Evolutionary conservation across 2,113 vertebrate species (phyloP), one percentile per base, ranked within the genome.

Genomic region (Bostrychus sinensis): DNA sequence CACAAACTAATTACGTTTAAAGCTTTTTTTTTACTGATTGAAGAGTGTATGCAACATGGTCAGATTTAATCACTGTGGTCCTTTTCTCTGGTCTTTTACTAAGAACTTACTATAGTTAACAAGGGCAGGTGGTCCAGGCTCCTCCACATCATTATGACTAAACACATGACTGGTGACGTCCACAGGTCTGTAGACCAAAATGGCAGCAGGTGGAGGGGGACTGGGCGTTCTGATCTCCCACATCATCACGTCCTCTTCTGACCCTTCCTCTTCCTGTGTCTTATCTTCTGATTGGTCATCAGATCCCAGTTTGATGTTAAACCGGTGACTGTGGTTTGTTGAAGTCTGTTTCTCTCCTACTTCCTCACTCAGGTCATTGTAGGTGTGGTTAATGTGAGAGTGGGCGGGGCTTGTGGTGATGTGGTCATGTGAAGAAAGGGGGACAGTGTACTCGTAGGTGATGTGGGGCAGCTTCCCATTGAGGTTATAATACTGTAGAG

Each of bases 391-490:
- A 1, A 78, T 60, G 0, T 25, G 48, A 11, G 64, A 30, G 26
- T 30, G 23, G 11, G 46, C 12, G 12, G 64, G 20, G 8, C 84
- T 83, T 1, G 13, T 8, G 0, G 65, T 26, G 46, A 69, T 67
- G 62, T 88, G 88, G 41, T 78, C 71, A 20, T 62, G 73, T 7
- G 80, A 76, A 1, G 32, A 3, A 28, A 70, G 77, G 14, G 94
- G 94, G n/a, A 94, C 83, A 0, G 95, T 96, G 87, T 93, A 96
- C 82, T 96, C 94, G 0, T 94, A 96, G 5, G 94, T 95, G 70
- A 96, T 80, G 59, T 95, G 91, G 17, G 95, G 92, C 75, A 94
- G 92, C 75, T 95, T 96, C 63, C 95, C 95, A 42, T 96, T 96
- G 1, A 96, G 79, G 84, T 96, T 96, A 75, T 95, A 94, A 81